Percentiles rank a stretch among this genome's conserved stretches.
Conservation (phyloP, 1,140 invertebrate species). For the Leptonema lineaticorne region DNA sequence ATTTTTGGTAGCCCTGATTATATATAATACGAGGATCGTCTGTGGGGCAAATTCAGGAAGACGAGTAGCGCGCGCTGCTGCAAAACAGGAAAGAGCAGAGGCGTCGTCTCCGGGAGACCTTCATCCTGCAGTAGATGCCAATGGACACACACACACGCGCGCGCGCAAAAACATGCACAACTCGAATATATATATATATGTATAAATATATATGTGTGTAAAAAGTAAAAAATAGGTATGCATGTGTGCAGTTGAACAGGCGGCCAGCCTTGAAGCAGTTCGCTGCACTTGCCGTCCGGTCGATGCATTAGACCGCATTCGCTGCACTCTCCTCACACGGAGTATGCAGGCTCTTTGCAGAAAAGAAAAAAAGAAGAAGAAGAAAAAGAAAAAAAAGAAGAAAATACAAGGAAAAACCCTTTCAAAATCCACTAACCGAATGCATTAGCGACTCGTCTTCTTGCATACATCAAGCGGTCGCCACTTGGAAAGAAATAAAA, state of each 20-base stretch:
- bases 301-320: not conserved
- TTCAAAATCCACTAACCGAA: too few relatives aligned
- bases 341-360: too few relatives aligned
- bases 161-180: not conserved
- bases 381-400: too few relatives aligned
- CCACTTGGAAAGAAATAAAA: too few relatives aligned
- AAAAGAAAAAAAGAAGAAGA: too few relatives aligned
- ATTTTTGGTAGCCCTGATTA: too few relatives aligned
- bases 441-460: too few relatives aligned
- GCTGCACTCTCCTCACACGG: not conserved
- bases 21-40: too few relatives aligned
- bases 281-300: slow-evolving; percentile 22
- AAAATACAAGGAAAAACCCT: too few relatives aligned
- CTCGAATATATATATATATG: not conserved
- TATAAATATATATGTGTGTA: too few relatives aligned
- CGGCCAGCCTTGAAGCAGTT: slow-evolving; percentile 26
- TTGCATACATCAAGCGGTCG: too few relatives aligned
- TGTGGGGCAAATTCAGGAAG: slow-evolving; percentile 1
- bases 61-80: not conserved
- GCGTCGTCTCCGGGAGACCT: not conserved
- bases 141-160: not conserved
- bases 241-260: not conserved
- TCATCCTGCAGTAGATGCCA: slow-evolving; percentile 6
- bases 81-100: slow-evolving; percentile 6
- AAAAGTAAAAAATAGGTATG: not conserved